Evolutionary conservation across 1,140 invertebrate species (phyloP).

Genomic region (Sesamia nonagrioides): DNA sequence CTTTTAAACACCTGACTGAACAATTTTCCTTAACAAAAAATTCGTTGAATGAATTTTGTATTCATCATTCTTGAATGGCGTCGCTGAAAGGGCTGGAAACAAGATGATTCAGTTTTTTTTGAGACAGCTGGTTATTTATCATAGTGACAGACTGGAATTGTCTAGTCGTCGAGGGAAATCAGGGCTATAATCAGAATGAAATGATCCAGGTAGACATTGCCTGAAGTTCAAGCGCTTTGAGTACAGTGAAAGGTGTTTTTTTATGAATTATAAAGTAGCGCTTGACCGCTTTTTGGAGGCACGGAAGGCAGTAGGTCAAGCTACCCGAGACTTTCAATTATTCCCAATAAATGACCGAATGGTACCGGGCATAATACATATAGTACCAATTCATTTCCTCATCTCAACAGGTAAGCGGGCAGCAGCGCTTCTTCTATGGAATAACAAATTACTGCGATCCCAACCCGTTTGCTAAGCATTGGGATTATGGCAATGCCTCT

Average conservation of each 20-base stretch:
- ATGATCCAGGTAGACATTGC: background rate
- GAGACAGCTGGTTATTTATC: conserved; percentile 12
- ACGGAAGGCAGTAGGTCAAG: too few relatives aligned
- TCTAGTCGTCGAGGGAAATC: conserved; percentile 3
- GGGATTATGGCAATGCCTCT: too few relatives aligned
- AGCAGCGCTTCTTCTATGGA: too few relatives aligned
- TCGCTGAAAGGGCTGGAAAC: background rate
- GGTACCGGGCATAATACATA: too few relatives aligned
- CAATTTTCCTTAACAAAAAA: background rate
- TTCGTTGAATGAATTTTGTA: conserved; percentile 1
- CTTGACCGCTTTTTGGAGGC: too few relatives aligned
- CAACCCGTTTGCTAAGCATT: too few relatives aligned
- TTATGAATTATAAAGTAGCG: too few relatives aligned
- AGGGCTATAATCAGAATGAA: background rate
- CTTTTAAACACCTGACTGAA: background rate
- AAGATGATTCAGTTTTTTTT: conserved; percentile 25
- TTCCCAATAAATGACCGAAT: too few relatives aligned
- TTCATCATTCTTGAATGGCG: background rate
- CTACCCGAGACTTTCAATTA: too few relatives aligned
- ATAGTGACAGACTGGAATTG: conserved; percentile 23
- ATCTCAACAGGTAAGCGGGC: too few relatives aligned
- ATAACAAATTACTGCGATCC: too few relatives aligned
- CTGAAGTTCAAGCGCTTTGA: background rate
- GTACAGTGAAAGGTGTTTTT: background rate
- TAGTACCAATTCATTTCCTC: too few relatives aligned